Evolutionary conservation across 1,140 invertebrate genomes (phyloP), one percentile per base, ranked within the genome.

Genomic region (Drosophila nikananu): DNA sequence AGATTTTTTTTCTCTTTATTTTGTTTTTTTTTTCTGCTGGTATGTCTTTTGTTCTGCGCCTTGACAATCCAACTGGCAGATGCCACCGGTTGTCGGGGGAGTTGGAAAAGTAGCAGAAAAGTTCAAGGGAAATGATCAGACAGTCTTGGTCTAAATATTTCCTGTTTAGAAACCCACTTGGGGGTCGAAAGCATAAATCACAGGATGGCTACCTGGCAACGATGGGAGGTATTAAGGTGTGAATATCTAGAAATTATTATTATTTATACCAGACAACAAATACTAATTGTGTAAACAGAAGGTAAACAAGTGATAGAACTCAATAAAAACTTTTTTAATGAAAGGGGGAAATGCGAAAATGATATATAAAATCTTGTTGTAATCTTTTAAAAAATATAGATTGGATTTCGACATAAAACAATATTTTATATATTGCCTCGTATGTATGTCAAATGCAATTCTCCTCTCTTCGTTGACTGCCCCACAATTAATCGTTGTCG

Each of bases 401-500:
- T n/a, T n/a, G n/a, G n/a, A n/a, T n/a, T n/a, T 13, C 17, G 9
- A 13, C 17, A 52, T 19, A 51, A n/a, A 10, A n/a, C 48, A 15
- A 15, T 32, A 32, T 35, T 21, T 35, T 13, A 19, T 54, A 35
- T 15, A 62, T 10, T 5, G 27, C 9, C 10, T 23, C 8, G 37
- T 44, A 13, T n/a, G 23, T 51, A 51, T 51, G 21, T 12, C 39
- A 25, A 42, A 70, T 67, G 46, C 23, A 48, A 39, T 32, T 52
- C n/a, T 42, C 35, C 13, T 41, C 9, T 12, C 39, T 44, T 30
- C 27, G 9, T n/a, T 65, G 30, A 46, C 37, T 54, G 60, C 23
- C 27, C 66, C n/a, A 32, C 62, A 89, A 87, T 87, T 78, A 89
- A 87, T 87, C 59, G 74, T 49, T 63, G 76, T 48, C 67, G 65